Conservation (phyloP, 2,113 vertebrate species). For the Lampris megalopsis region DNA sequence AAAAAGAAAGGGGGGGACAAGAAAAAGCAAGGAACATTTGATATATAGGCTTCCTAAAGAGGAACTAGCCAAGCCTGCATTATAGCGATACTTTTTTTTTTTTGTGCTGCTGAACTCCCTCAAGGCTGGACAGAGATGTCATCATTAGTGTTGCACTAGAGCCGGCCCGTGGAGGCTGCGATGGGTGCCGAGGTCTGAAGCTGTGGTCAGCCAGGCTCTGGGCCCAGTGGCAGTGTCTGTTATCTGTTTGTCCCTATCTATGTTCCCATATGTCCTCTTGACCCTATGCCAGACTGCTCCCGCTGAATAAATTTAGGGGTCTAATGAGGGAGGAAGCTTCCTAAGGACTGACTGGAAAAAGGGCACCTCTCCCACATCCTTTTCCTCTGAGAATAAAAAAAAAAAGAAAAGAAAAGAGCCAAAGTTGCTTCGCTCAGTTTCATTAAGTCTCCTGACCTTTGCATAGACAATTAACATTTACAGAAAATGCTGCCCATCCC, state of each 20-base stretch:
- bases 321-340: slow-evolving; percentile 80
- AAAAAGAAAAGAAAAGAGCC: slow-evolving; percentile 60
- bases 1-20: not conserved
- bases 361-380: slow-evolving; percentile 73
- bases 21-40: slow-evolving; percentile 67
- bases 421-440: slow-evolving; percentile 77
- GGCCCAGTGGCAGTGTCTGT: slow-evolving; percentile 44
- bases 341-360: slow-evolving; percentile 78
- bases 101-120: slow-evolving; percentile 60
- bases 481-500: slow-evolving; percentile 80
- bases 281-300: slow-evolving; percentile 45
- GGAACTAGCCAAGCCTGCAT: slow-evolving; percentile 50
- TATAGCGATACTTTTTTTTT: slow-evolving; percentile 43
- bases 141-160: slow-evolving; percentile 73
- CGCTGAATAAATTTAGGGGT: slow-evolving; percentile 63
- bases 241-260: slow-evolving; percentile 37
- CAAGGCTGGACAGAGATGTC: slow-evolving; percentile 62
- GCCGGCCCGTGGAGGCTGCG: slow-evolving; percentile 34
- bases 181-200: slow-evolving; percentile 52
- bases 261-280: slow-evolving; percentile 55
- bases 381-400: slow-evolving; percentile 58
- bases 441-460: slow-evolving; percentile 88
- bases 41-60: slow-evolving; percentile 66
- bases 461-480: slow-evolving; percentile 90
- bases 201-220: slow-evolving; percentile 57